Evolutionary conservation across 2,888 invertebrate genomes (phyloP), one percentile per base, ranked within the genome.

Genomic region (Drosophila algonquin): DNA sequence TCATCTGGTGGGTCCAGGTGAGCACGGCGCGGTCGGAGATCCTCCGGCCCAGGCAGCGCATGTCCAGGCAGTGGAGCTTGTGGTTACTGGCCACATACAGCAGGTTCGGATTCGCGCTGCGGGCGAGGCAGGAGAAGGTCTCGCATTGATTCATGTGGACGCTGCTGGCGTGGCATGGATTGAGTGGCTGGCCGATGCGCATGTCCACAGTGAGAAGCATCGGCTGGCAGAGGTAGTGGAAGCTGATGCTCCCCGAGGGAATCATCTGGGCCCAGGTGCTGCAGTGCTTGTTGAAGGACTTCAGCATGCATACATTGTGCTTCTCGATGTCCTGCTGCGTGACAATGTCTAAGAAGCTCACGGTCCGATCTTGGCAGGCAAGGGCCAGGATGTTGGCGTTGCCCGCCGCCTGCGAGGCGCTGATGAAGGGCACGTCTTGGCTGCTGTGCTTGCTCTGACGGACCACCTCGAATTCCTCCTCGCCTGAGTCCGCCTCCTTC

Each of bases 1-100:
- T 74, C 87, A 92, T 79, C 65, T 91, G 91, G 79, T 92, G 92
- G 1, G 89, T 86, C 92, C 92, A 92, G 6, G 86, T 79, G 18
- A 88, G 77, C 0, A 91, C 75, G 0, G 83, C 10, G 0, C 83
- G 83, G 52, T 80, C 76, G 0, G 82, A 59, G 6, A 87, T 55
- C 44, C 82, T 76, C 48, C 78, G 77, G 9, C 85, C 75, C 64
- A 87, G 64, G 45, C 79, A 87, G 2, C 92, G 87, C 46, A 81
- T 58, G 58, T 92, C 92, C 51, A 91, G 57, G 30, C 90, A 90
- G 62, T 90, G 90, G 3, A 91, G 30, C 40, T 90, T 91, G 63
- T 92, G 92, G 51, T 82, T 91, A 4, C 91, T 89, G 3, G 84
- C 91, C 32, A 91, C 76, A 62, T 92, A 92, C 8, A 91, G 68